Percentiles rank a stretch among this genome's conserved stretches.
These are phyloP conservation scores for Acrobasis consociella DNA, from an alignment of 2,888 invertebrate species.

Conservation along the genomic window DNA sequence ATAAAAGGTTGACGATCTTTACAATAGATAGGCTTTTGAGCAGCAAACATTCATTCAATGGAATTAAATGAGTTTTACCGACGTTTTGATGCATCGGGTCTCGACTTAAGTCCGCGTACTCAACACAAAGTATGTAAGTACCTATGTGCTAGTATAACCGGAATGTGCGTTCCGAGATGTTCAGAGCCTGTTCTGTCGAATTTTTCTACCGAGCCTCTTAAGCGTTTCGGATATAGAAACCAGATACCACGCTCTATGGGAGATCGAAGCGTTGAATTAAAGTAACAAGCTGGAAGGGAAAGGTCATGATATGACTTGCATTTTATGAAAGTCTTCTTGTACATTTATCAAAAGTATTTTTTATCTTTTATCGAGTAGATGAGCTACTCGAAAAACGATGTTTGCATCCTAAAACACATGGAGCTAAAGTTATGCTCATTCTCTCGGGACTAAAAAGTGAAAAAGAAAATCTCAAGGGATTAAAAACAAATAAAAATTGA, in stretches of 20 bases:
- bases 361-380: too few relatives aligned
- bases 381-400: too few relatives aligned
- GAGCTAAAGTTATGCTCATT: too few relatives aligned
- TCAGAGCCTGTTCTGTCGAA: conserved; percentile 50
- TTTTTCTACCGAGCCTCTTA: conserved; percentile 58
- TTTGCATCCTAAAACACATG: too few relatives aligned
- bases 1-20: background rate
- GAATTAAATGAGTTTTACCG: conserved; percentile 6
- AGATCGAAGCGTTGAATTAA: conserved; percentile 41
- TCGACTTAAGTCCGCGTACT: conserved; percentile 13
- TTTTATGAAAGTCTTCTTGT: background rate
- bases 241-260: conserved; percentile 56
- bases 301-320: conserved; percentile 15
- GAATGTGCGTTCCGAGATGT: conserved; percentile 31
- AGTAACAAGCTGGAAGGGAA: conserved; percentile 40
- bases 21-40: background rate
- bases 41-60: background rate
- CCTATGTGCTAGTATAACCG: conserved; percentile 42
- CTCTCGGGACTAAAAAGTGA: too few relatives aligned
- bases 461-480: too few relatives aligned
- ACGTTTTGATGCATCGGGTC: conserved; percentile 18
- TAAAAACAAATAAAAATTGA: too few relatives aligned
- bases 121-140: conserved; percentile 22
- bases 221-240: conserved; percentile 61
- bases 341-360: background rate